phyloP scores from a whole-genome alignment of 2,113 vertebrate genomes.

The Pseudorhombus dupliciocellatus region DNA sequence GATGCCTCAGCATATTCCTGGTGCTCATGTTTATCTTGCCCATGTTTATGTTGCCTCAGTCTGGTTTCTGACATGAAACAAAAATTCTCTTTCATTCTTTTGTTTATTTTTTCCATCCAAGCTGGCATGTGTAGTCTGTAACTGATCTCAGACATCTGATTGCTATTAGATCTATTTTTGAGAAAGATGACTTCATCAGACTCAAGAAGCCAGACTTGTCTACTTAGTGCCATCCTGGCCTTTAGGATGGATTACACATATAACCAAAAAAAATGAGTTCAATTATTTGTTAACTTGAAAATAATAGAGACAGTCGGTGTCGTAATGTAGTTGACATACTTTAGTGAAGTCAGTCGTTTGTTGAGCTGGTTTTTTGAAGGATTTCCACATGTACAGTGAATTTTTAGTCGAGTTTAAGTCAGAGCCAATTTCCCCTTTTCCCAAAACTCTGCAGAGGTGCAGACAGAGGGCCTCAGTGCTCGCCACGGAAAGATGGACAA shows the following conservation, averaged over 20 bases:
- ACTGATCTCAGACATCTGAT: background rate
- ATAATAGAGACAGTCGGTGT: background rate
- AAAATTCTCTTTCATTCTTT: background rate
- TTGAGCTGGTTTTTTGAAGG: conserved; percentile 8
- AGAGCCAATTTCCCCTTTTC: conserved; percentile 4
- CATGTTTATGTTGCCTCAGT: background rate
- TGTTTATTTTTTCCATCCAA: background rate
- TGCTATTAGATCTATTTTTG: background rate
- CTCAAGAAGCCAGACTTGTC: background rate
- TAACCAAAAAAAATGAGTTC: too few relatives aligned
- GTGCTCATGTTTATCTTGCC: background rate
- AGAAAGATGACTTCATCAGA: background rate
- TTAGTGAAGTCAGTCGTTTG: background rate
- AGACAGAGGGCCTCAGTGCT: conserved; percentile 76
- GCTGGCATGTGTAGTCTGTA: too few relatives aligned
- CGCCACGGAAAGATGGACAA: conserved; percentile 53
- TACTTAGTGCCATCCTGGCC: too few relatives aligned
- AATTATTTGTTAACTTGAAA: background rate
- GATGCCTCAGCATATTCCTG: background rate
- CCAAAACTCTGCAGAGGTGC: conserved; percentile 27
- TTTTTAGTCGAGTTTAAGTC: conserved; percentile 18
- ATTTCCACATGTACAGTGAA: conserved; percentile 32
- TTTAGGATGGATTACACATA: background rate
- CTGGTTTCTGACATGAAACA: background rate
- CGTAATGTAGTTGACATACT: background rate